Evolutionary conservation across 2,113 vertebrate species (phyloP).

Genomic region (Hyperoodon ampullatus): DNA sequence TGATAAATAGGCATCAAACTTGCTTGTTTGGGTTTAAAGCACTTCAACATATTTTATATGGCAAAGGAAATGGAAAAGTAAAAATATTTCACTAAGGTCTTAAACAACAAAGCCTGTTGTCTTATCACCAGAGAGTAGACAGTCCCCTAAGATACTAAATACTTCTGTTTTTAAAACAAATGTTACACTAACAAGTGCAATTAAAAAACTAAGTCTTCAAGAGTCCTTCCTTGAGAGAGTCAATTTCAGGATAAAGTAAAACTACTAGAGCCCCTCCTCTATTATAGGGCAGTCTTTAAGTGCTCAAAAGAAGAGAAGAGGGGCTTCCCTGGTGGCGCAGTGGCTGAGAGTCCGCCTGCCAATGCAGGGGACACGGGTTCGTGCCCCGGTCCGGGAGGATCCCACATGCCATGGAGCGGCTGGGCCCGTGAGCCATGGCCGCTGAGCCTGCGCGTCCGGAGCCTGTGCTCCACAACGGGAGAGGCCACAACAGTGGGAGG

Average conservation of each 20-base stretch:
- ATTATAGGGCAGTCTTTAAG: neutral
- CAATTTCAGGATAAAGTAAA: constrained; percentile 3
- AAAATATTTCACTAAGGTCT: constrained; percentile 26
- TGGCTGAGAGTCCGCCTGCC: no score
- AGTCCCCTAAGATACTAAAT: neutral
- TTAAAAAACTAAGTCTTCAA: neutral
- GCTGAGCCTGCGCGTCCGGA: no score
- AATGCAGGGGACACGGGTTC: no score
- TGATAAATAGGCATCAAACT: neutral
- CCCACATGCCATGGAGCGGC: no score
- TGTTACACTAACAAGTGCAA: neutral
- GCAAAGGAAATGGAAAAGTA: constrained; percentile 27
- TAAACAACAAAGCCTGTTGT: neutral
- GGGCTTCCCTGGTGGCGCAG: no score
- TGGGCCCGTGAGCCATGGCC: no score
- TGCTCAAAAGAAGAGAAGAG: neutral
- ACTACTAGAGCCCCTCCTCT: neutral
- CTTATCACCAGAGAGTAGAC: neutral
- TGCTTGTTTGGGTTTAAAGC: neutral
- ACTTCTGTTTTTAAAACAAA: constrained; percentile 38
- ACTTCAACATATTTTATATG: neutral
- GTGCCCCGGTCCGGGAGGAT: no score
- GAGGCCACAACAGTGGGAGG: no score
- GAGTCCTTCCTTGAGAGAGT: neutral
- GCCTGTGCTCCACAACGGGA: no score